Conservation (phyloP, 2,888 invertebrate genomes). For the Lepidocyrtinus sp. region DNA sequence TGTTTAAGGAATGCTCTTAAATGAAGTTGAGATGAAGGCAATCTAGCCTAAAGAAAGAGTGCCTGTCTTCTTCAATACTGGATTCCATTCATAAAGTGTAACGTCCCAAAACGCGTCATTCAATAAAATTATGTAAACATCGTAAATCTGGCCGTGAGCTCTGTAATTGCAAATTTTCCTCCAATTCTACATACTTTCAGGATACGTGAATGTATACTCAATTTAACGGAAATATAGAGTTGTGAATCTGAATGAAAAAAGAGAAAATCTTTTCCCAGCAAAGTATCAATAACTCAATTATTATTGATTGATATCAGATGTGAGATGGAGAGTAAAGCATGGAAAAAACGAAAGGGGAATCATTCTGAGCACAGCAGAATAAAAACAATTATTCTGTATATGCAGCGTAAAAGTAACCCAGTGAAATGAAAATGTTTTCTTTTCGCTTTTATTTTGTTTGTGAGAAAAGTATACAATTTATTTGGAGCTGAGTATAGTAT, state of each 20-base stretch:
- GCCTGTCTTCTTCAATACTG: not conserved
- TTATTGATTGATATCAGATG: slow-evolving; percentile 58
- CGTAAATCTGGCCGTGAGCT: not conserved
- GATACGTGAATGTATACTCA: too few relatives aligned
- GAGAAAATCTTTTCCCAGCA: too few relatives aligned
- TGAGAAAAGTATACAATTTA: too few relatives aligned
- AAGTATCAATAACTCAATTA: not conserved
- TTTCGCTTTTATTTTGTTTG: too few relatives aligned
- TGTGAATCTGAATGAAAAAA: too few relatives aligned
- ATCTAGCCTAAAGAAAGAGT: not conserved
- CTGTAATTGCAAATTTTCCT: too few relatives aligned
- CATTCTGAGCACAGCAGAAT: not conserved
- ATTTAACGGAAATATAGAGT: too few relatives aligned
- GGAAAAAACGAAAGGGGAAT: not conserved
- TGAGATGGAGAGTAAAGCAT: slow-evolving; percentile 31
- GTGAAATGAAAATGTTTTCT: too few relatives aligned
- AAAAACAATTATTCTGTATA: not conserved
- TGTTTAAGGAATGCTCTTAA: not conserved
- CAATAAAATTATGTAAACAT: too few relatives aligned
- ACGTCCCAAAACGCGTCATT: slow-evolving; percentile 39
- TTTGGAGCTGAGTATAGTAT: too few relatives aligned
- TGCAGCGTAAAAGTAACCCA: too few relatives aligned
- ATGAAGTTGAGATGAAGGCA: slow-evolving; percentile 1
- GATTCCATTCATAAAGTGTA: slow-evolving; percentile 47
- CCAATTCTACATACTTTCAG: too few relatives aligned